phyloP scores from a whole-genome alignment of 1,140 invertebrate genomes.

The Neelides sp. region DNA sequence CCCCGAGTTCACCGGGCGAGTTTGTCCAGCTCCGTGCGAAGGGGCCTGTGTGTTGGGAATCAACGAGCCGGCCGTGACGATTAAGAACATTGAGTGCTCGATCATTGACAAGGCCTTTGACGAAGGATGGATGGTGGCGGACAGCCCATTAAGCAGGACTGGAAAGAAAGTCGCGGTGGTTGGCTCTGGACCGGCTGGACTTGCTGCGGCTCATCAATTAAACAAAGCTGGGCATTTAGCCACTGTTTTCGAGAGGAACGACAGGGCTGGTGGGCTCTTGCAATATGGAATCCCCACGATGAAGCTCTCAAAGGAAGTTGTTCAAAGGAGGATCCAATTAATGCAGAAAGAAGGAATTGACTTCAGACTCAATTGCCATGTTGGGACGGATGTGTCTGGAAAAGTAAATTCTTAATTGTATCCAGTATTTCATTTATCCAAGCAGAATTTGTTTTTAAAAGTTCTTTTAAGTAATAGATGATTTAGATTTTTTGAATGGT shows the following conservation, averaged over 20 bases:
- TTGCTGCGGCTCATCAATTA: slow-evolving; percentile 92
- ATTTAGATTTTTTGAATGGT: too few species aligned
- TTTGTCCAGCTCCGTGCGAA: slow-evolving; percentile 97
- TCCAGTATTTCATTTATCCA: not conserved
- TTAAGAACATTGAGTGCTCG: slow-evolving; percentile 97
- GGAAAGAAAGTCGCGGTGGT: slow-evolving; percentile 83
- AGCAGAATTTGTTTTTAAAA: too few species aligned
- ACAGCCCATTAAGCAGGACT: slow-evolving; percentile 56
- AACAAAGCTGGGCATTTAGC: slow-evolving; percentile 88
- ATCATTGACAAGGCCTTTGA: slow-evolving; percentile 98
- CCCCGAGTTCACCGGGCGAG: slow-evolving; percentile 96
- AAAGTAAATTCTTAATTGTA: slow-evolving; percentile 38
- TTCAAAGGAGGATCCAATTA: slow-evolving; percentile 75
- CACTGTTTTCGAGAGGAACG: slow-evolving; percentile 93
- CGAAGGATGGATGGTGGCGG: slow-evolving; percentile 82
- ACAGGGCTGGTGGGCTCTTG: slow-evolving; percentile 82
- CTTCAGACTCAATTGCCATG: slow-evolving; percentile 78
- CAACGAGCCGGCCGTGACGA: slow-evolving; percentile 89
- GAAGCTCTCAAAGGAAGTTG: slow-evolving; percentile 87
- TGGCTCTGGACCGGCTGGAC: slow-evolving; percentile 85
- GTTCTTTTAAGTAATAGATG: too few species aligned
- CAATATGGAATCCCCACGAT: slow-evolving; percentile 97
- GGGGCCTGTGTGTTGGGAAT: slow-evolving; percentile 95
- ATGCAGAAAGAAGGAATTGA: slow-evolving; percentile 78
- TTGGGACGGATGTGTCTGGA: slow-evolving; percentile 80